Percentiles rank a stretch among this genome's conserved stretches.
Evolutionary conservation across 1,140 invertebrate genomes (phyloP).

Genomic region (Dreissena rostriformis): DNA sequence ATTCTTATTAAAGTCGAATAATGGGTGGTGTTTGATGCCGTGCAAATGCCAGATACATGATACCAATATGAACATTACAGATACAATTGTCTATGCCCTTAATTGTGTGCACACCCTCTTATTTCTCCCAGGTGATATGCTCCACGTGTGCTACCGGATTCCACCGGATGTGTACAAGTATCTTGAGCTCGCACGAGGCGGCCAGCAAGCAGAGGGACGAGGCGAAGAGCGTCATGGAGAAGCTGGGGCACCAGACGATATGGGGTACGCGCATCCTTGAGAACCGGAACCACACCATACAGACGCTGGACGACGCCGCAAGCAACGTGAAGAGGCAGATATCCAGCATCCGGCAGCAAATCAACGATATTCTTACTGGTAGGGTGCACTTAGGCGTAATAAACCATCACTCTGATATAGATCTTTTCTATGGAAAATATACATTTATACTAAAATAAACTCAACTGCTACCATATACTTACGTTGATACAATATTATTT

Average conservation of each 20-base stretch:
- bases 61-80: background rate
- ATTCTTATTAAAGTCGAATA: too few species aligned
- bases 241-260: conserved; percentile 56
- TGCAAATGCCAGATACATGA: background rate
- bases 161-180: conserved; percentile 59
- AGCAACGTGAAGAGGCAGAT: conserved; percentile 59
- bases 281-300: conserved; percentile 55
- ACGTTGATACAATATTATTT: too few species aligned
- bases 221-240: conserved; percentile 54
- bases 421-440: too few species aligned
- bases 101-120: background rate
- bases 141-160: conserved; percentile 59
- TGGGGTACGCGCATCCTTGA: conserved; percentile 59
- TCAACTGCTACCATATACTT: too few species aligned
- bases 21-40: too few species aligned
- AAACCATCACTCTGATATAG: too few species aligned
- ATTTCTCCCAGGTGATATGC: conserved; percentile 43
- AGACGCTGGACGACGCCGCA: conserved; percentile 52
- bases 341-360: conserved; percentile 56
- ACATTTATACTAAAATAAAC: too few species aligned
- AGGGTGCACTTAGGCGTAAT: background rate
- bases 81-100: background rate
- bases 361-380: conserved; percentile 57
- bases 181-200: conserved; percentile 56
- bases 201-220: conserved; percentile 58